Evolutionary conservation across 1,140 invertebrate species (phyloP).

Genomic region (Bombus sibiricus): DNA sequence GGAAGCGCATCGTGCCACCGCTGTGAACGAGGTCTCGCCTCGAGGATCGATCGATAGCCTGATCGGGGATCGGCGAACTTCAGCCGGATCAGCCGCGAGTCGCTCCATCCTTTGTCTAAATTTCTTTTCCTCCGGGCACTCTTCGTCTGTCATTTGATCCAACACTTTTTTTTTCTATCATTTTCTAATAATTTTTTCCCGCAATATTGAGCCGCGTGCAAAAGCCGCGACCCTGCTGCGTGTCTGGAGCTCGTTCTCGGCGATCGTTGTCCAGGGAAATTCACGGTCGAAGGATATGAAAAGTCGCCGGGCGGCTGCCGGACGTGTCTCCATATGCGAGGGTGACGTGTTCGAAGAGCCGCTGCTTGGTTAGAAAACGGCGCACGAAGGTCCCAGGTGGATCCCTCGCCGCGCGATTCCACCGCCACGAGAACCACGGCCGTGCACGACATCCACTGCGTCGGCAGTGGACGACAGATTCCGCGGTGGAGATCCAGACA

Average conservation of each 20-base stretch:
- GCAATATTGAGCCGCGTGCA: conserved; percentile 33
- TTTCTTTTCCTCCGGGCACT: conserved; percentile 60
- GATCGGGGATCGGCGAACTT: conserved; percentile 57
- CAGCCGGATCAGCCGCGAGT: conserved; percentile 48
- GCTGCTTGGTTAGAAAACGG: conserved; percentile 47
- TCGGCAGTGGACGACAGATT: conserved; percentile 50
- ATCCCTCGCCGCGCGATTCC: conserved; percentile 9
- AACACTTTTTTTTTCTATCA: conserved; percentile 46
- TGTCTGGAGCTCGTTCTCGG: conserved; percentile 7
- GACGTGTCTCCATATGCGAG: conserved; percentile 27
- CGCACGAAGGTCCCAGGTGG: neutral
- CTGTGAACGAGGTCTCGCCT: neutral
- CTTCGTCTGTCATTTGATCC: conserved; percentile 72
- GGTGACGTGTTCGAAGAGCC: conserved; percentile 9
- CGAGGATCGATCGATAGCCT: conserved; percentile 41
- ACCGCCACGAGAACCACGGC: conserved; percentile 43
- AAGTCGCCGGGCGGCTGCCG: conserved; percentile 30
- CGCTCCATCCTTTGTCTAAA: conserved; percentile 77
- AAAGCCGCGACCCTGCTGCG: conserved; percentile 16
- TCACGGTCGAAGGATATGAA: conserved; percentile 52
- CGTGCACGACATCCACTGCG: conserved; percentile 46
- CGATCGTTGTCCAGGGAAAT: conserved; percentile 12
- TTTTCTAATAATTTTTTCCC: conserved; percentile 34
- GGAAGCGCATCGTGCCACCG: neutral
- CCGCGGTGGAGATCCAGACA: conserved; percentile 43